Conservation (phyloP, 2,113 vertebrate species). For the Vanacampus margaritifer region DNA sequence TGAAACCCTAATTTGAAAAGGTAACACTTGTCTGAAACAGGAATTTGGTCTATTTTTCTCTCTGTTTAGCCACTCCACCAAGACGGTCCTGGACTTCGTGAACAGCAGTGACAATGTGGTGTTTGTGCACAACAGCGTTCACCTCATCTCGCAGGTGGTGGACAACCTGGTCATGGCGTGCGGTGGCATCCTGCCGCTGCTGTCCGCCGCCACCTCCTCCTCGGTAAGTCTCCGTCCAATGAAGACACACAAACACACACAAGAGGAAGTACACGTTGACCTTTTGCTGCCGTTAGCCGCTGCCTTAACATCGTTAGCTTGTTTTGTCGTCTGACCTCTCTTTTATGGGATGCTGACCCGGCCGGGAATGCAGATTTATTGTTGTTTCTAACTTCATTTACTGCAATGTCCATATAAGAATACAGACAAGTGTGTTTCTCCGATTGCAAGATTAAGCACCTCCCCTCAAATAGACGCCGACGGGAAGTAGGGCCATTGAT, state of each 20-base stretch:
- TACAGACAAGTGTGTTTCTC: neutral
- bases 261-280: constrained; percentile 38
- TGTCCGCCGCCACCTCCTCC: constrained; percentile 94
- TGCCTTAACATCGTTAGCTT: constrained; percentile 60
- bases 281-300: constrained; percentile 58
- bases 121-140: constrained; percentile 97
- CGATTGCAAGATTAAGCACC: no score
- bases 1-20: neutral
- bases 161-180: constrained; percentile 99
- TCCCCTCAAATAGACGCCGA: no score
- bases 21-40: neutral
- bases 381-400: neutral
- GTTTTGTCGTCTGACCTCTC: constrained; percentile 51
- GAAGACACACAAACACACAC: neutral
- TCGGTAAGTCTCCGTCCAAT: constrained; percentile 76
- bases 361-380: constrained; percentile 21
- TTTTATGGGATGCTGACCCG: constrained; percentile 36
- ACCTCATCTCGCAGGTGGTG: constrained; percentile 96
- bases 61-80: constrained; percentile 86
- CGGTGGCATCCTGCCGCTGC: constrained; percentile 93
- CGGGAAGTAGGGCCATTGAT: no score
- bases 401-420: neutral
- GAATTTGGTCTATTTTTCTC: neutral
- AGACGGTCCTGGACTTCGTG: constrained; percentile 97
- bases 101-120: constrained; percentile 96